Conservation (phyloP, 1,140 invertebrate genomes). For the Ganaspis sp. region DNA sequence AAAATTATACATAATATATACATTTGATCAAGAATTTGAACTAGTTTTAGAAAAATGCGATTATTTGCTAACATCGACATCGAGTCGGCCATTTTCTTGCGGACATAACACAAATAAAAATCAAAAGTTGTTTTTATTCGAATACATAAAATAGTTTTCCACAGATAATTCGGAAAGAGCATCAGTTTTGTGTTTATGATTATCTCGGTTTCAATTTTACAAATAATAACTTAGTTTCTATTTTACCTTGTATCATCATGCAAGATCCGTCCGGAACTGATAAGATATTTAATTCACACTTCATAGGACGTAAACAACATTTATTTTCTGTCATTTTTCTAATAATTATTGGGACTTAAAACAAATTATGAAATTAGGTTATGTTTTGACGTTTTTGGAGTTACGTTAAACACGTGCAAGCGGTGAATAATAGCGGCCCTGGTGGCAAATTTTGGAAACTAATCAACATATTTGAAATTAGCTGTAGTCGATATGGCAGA, state of each 20-base stretch:
- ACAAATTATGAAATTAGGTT: not conserved
- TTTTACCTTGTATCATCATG: slow-evolving; percentile 82
- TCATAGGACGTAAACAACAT: slow-evolving; percentile 70
- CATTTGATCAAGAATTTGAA: no score
- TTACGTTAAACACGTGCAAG: not conserved
- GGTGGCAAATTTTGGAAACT: not conserved
- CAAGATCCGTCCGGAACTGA: slow-evolving; percentile 86
- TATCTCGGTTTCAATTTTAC: no score
- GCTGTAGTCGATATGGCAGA: not conserved
- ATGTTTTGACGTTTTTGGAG: not conserved
- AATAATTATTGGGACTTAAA: no score
- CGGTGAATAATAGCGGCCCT: not conserved
- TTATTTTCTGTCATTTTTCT: slow-evolving; percentile 50
- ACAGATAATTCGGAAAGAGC: no score
- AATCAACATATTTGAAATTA: not conserved
- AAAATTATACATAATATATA: no score
- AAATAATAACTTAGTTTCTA: slow-evolving; percentile 43
- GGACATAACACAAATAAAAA: no score
- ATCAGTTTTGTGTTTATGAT: no score
- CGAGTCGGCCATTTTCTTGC: no score
- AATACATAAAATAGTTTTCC: no score
- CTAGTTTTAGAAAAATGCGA: no score
- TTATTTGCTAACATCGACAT: no score
- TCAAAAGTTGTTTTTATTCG: no score
- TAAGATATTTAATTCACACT: slow-evolving; percentile 83